Base-by-base conservation (phyloP, 2,888 invertebrate genomes). In the Apocheima hispidaria region DNA sequence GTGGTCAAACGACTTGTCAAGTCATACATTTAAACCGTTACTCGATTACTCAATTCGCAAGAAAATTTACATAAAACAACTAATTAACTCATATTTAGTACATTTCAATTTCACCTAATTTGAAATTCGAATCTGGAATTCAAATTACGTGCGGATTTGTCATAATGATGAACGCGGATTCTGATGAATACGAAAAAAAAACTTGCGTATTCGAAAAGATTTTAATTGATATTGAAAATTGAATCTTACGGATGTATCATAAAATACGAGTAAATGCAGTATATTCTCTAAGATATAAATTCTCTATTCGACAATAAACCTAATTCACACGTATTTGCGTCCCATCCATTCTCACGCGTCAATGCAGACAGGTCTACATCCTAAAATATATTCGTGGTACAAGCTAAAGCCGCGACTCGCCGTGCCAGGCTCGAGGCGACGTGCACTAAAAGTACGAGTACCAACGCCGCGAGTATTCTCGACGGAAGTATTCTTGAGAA, bases 371-470 rank as follows among this genome's bases (percentile, higher is more conserved):
- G 41, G 38, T 46, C 46, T 58, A 63, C 60, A 59, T 49, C 53
- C 63, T 49, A 21, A 60, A 59, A 54, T 23, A 40, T 55, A 49
- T 55, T 54, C 38, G 50, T 33, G 48, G 54, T 21, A 65, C 64
- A 64, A 53, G 60, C 53, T 61, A 65, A 65, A 70, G 65, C 41
- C 49, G 46, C 43, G 59, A 35, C 52, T 35, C 55, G 65, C 65
- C 52, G 55, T 46, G 49, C 38, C 33, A 53, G 57, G 56, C 64
- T 62, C 56, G 50, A 23, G 46, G 63, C 61, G 48, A 63, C 55
- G 43, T 51, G 49, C 62, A 55, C 57, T 26, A 51, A 61, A 63
- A 63, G 18, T 20, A 38, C 36, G 36, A 36, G 20, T 1, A 20
- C 10, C 10, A 9, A 18, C 18, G 26, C 16, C 21, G 21, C 28